Evolutionary conservation across 2,888 invertebrate genomes (phyloP).

Genomic region (Dynastes hyllus): DNA sequence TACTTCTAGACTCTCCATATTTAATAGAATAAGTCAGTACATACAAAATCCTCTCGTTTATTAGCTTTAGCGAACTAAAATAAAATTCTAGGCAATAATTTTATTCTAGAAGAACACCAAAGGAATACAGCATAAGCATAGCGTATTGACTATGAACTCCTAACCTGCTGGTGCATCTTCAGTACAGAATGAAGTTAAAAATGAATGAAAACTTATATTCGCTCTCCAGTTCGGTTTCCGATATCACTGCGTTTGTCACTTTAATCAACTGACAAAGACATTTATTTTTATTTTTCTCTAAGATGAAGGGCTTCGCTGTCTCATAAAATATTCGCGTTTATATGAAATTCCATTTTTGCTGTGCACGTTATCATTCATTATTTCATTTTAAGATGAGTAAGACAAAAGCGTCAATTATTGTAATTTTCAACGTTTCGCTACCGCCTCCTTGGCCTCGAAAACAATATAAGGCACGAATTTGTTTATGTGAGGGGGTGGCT

Average conservation of each 20-base stretch:
- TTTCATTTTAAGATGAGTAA: slow-evolving; percentile 28
- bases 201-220: background rate
- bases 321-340: slow-evolving; percentile 30
- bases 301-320: background rate
- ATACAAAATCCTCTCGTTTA: too few species aligned
- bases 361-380: background rate
- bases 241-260: slow-evolving; percentile 26
- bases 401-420: slow-evolving; percentile 36
- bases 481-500: background rate
- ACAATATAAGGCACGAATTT: slow-evolving; percentile 17
- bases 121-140: too few species aligned
- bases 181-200: too few species aligned
- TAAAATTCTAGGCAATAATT: too few species aligned
- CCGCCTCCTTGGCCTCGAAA: slow-evolving; percentile 1
- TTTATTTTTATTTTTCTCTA: slow-evolving; percentile 23
- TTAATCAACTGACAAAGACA: slow-evolving; percentile 33
- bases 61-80: too few species aligned
- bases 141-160: too few species aligned
- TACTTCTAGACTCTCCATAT: too few species aligned
- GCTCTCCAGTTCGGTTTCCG: background rate
- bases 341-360: slow-evolving; percentile 21
- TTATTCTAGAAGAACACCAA: too few species aligned
- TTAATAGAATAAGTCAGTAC: too few species aligned
- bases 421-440: slow-evolving; percentile 33
- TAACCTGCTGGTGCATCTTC: too few species aligned